A percentile compares a stretch with the other conserved stretches of the same genome.
These are phyloP conservation scores for Norana najaformis DNA, from an alignment of 2,888 invertebrate genomes.

Conservation along the genomic window DNA sequence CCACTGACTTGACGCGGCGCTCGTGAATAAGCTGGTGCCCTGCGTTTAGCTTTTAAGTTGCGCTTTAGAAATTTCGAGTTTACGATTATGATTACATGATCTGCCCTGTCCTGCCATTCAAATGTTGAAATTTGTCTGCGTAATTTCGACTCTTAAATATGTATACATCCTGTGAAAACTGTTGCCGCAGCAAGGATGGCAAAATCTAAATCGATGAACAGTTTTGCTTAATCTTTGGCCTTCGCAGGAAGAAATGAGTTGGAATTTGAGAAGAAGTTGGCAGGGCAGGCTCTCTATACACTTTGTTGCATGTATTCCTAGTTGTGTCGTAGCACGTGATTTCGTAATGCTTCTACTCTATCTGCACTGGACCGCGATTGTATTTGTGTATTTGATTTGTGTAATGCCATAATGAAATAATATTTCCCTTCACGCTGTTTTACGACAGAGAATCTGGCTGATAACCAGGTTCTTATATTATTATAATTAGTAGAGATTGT, in stretches of 20 bases:
- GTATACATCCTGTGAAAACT: background rate
- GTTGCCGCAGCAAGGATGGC: background rate
- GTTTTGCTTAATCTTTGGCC: background rate
- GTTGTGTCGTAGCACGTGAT: too few relatives aligned
- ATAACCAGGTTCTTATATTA: background rate
- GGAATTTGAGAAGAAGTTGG: background rate
- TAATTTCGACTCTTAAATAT: background rate
- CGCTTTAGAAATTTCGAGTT: too few relatives aligned
- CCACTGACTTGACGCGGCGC: too few relatives aligned
- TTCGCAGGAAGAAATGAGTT: background rate
- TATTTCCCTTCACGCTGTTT: background rate
- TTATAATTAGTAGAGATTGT: background rate
- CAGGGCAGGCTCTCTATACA: background rate
- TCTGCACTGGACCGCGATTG: background rate
- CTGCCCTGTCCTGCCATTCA: background rate
- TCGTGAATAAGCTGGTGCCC: too few relatives aligned
- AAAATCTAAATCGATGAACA: background rate
- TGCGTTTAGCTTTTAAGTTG: too few relatives aligned
- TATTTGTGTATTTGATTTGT: too few relatives aligned
- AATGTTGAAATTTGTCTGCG: background rate
- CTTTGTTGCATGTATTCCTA: background rate
- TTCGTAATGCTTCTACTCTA: background rate
- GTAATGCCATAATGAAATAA: background rate
- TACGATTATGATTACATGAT: too few relatives aligned
- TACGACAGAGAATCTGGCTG: too few relatives aligned